Evolutionary conservation across 2,797 vertebrate genomes (phyloP), one percentile per base, ranked within the genome.

Genomic region (Capromys pilorides): DNA sequence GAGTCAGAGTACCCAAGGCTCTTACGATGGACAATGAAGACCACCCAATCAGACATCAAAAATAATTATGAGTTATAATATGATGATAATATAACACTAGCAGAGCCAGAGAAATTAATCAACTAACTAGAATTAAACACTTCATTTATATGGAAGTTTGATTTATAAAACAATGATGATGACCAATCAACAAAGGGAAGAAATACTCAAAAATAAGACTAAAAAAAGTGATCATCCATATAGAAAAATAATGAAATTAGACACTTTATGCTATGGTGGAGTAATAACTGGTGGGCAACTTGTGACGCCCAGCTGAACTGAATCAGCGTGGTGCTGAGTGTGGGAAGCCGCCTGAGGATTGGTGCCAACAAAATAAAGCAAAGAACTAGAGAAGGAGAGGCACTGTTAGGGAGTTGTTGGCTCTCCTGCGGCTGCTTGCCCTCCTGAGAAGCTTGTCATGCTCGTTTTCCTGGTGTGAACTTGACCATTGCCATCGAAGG

Each of bases 191-290:
- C 2, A 6, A 82, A 69, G 11, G 69, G 39, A 67, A 75, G 18
- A 66, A 79, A 19, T 67, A 88, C 12, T 84, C 62, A 71, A 71
- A 88, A 80, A 54, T 88, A 5, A 84, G 79, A 66, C 11, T 54
- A 12, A 22, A n/a, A 78, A 61, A 61, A 51, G 73, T 51, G 12
- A 36, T n/a, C 85, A 95, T 26, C 19, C 19, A 51, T 33, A 51
- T 9, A 77, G 26, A 82, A 94, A 94, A 91, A 83, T 59, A 61
- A 59, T 75, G 49, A 88, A 59, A 61, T 49, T 62, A 88, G 61
- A 94, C 36, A 12, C 16, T 33, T 33, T 82, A 31, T 28, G 24
- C 19, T 66, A 57, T 1, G 14, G 54, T 18, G 54, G 54, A 16
- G 16, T 16, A 18, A 57, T 57, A 57, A 57, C 54, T 57, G 54